A percentile compares a stretch with the other conserved stretches of the same genome.
These are phyloP conservation scores for Teleopsis dalmanni DNA, from an alignment of 1,140 invertebrate genomes.

Conservation along the genomic window DNA sequence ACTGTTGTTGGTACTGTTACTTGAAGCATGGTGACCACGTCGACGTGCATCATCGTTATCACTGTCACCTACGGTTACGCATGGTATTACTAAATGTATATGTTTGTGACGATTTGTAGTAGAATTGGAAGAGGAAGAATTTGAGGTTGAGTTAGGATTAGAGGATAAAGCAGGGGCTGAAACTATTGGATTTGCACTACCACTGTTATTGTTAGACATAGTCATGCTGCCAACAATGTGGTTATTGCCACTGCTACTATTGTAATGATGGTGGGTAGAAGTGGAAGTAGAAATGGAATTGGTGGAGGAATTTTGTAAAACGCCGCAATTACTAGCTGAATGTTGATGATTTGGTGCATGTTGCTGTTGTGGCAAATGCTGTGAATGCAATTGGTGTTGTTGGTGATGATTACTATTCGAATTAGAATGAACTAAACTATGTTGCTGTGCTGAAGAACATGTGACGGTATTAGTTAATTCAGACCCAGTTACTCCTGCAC, in stretches of 20 bases:
- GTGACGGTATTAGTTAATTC: neutral
- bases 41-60: slow-evolving; percentile 63
- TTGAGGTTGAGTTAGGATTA: slow-evolving; percentile 30
- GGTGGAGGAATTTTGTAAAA: slow-evolving; percentile 14
- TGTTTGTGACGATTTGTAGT: slow-evolving; percentile 38
- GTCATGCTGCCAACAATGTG: slow-evolving; percentile 9
- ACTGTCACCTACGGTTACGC: slow-evolving; percentile 73
- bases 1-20: slow-evolving; percentile 47
- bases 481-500: slow-evolving; percentile 9
- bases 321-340: slow-evolving; percentile 15
- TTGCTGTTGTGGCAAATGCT: slow-evolving; percentile 16
- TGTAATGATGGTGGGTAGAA: slow-evolving; percentile 40
- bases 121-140: slow-evolving; percentile 15
- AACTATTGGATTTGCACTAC: neutral
- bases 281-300: slow-evolving; percentile 40
- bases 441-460: slow-evolving; percentile 5
- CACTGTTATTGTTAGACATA: neutral
- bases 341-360: slow-evolving; percentile 37
- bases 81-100: slow-evolving; percentile 69
- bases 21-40: slow-evolving; percentile 46
- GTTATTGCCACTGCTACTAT: slow-evolving; percentile 27
- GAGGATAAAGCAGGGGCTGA: neutral
- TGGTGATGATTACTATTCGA: slow-evolving; percentile 12
- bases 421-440: neutral
- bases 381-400: slow-evolving; percentile 14